Percentiles rank a stretch among this genome's conserved stretches.
Evolutionary conservation across 1,140 invertebrate genomes (phyloP).

Genomic region (Stegodyphus dumicola): DNA sequence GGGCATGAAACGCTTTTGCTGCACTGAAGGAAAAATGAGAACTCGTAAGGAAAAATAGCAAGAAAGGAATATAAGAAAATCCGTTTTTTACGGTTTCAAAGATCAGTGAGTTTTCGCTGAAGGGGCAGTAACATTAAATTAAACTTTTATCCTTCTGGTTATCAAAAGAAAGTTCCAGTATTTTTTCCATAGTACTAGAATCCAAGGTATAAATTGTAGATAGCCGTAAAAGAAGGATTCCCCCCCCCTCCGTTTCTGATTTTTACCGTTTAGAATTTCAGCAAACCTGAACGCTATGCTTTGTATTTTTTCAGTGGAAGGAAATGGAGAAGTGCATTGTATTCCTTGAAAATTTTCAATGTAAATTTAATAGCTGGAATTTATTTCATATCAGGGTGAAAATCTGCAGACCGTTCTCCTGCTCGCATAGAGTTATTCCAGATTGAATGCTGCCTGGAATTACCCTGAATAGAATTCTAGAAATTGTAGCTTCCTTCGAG

Average conservation of each 20-base stretch:
- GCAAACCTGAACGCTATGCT: constrained; percentile 7
- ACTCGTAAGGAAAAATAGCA: constrained; percentile 5
- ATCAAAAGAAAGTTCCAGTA: constrained; percentile 35
- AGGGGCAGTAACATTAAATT: constrained; percentile 55
- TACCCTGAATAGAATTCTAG: too few species aligned
- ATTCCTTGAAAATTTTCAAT: constrained; percentile 6
- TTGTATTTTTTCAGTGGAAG: constrained; percentile 9
- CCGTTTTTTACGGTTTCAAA: constrained; percentile 37
- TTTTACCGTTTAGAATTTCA: constrained; percentile 9
- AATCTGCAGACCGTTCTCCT: constrained; percentile 16
- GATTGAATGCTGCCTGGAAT: too few species aligned
- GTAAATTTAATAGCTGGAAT: constrained; percentile 40
- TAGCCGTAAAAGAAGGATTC: constrained; percentile 13
- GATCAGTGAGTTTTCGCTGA: constrained; percentile 15
- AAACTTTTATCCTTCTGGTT: constrained; percentile 54
- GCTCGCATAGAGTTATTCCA: not conserved
- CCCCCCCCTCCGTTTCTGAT: not conserved
- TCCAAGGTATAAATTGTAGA: constrained; percentile 34
- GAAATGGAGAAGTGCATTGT: constrained; percentile 7
- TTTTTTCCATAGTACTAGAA: not conserved
- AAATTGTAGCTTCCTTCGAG: too few species aligned
- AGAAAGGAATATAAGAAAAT: constrained; percentile 28
- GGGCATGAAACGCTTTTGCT: constrained; percentile 12
- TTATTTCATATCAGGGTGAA: constrained; percentile 30
- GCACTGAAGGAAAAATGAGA: constrained; percentile 13